phyloP scores from a whole-genome alignment of 2,797 vertebrate species.

The Pelochelys cantorii region DNA sequence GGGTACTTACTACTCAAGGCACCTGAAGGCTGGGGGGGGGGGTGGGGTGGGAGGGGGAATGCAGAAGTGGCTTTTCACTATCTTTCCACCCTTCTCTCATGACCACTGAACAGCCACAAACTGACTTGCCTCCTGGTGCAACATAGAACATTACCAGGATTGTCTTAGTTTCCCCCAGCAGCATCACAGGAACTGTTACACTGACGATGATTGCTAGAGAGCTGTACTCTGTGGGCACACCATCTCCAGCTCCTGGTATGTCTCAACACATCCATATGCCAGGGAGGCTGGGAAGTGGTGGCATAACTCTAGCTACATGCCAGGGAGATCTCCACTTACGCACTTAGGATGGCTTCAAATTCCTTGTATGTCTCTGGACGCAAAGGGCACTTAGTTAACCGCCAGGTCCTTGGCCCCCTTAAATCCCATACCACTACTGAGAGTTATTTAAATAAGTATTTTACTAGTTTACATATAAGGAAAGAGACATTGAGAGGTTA shows the following conservation, averaged over 20 bases:
- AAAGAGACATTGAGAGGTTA: not conserved
- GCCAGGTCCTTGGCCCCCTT: not conserved
- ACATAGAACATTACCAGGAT: slow-evolving; percentile 41
- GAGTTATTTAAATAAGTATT: not conserved
- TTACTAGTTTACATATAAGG: not conserved
- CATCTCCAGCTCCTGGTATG: slow-evolving; percentile 23
- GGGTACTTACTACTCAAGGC: not conserved
- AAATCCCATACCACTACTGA: not conserved
- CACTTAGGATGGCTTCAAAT: not conserved
- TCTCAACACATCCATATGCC: not conserved
- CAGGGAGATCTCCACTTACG: not conserved
- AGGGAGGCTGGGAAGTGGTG: not conserved
- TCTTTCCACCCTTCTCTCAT: not conserved
- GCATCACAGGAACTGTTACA: slow-evolving; percentile 10
- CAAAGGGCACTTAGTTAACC: not conserved
- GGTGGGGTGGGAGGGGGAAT: not conserved
- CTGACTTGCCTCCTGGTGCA: not conserved
- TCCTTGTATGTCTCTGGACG: not conserved
- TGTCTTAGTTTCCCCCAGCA: slow-evolving; percentile 24
- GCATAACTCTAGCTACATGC: not conserved
- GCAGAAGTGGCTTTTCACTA: slow-evolving; percentile 32
- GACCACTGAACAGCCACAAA: not conserved
- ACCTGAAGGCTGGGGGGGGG: not conserved
- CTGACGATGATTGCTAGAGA: slow-evolving; percentile 39
- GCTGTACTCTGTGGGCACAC: slow-evolving; percentile 8